Conservation (phyloP, 1,140 invertebrate species). For the Leptinotarsa undecemlineata region DNA sequence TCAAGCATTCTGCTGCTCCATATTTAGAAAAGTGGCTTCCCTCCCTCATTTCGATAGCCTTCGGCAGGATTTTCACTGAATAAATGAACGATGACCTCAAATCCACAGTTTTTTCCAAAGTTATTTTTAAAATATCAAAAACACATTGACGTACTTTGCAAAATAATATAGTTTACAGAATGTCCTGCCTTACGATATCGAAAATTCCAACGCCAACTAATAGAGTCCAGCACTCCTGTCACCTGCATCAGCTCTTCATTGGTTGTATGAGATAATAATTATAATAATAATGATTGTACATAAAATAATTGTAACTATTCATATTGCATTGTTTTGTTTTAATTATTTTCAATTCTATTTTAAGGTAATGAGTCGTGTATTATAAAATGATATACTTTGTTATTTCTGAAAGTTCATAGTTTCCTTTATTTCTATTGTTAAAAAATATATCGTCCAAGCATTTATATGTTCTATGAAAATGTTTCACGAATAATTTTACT, state of each 20-base stretch:
- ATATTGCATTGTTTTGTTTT: slow-evolving; percentile 43
- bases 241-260: slow-evolving; percentile 44
- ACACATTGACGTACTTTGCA: too few species aligned
- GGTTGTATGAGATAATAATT: slow-evolving; percentile 40
- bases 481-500: slow-evolving; percentile 11
- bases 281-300: slow-evolving; percentile 29
- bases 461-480: slow-evolving; percentile 15
- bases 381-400: slow-evolving; percentile 28
- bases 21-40: slow-evolving; percentile 15
- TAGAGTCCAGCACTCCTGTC: slow-evolving; percentile 41
- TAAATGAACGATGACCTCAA: too few species aligned
- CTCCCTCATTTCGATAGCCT: slow-evolving; percentile 8
- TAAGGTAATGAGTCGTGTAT: slow-evolving; percentile 26
- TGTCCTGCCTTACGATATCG: neutral
- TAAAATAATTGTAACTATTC: slow-evolving; percentile 46
- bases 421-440: slow-evolving; percentile 20
- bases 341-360: slow-evolving; percentile 27
- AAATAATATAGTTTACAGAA: too few species aligned
- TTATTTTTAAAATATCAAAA: too few species aligned
- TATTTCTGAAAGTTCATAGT: slow-evolving; percentile 20
- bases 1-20: neutral
- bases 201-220: slow-evolving; percentile 24
- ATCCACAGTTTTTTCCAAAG: too few species aligned
- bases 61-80: neutral
- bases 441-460: slow-evolving; percentile 19